Base-by-base conservation (phyloP, 2,888 invertebrate species). In the Escarpia spicata region DNA sequence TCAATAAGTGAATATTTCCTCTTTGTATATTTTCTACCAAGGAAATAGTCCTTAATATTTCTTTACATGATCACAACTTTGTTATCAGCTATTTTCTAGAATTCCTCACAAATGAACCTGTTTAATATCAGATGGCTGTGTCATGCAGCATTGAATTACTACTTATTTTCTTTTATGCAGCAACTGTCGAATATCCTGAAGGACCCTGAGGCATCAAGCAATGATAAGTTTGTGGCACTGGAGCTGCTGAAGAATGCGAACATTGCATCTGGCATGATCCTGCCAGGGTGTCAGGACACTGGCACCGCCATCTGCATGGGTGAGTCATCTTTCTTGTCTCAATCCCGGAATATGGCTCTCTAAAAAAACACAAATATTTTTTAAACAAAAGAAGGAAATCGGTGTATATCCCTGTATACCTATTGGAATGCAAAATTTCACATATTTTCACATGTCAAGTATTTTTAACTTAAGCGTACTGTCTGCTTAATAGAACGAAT, bases 241-340 rank as follows among this genome's bases (percentile, higher is more conserved):
- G 96, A 96, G 94, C 93, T 96, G 52, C 93, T 96, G 94, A 96
- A 96, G 94, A 96, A 96, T 95, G 96, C 96, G 19, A 96, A 96
- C 94, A 96, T 96, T 90, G 96, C 96, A 19, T 95, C 96, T n/a
- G 95, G 95, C 1, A 96, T 96, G 96, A 94, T 96, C 0, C 94
- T 96, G 15, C 96, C 96, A 60, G 96, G 96, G 6, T 96, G 96
- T 93, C 96, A 96, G 94, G 96, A 96, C 93, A 96, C 96, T 43
- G 96, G 96, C 19, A 96, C 96, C 90, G 96, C 96, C 52, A 96
- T 96, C 92, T 95, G 95, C 93, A 96, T 96, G 95, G 96, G 96
- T 96, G 93, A 93, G 93, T 90, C 43, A 15, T 75, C 75, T 75
- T 15, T 75, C 75, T 75, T 52, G 2, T 9, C 10, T 52, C 52